Evolutionary conservation across 2,113 vertebrate genomes (phyloP), one percentile per base, ranked within the genome.

Genomic region (Heliornis fulica): DNA sequence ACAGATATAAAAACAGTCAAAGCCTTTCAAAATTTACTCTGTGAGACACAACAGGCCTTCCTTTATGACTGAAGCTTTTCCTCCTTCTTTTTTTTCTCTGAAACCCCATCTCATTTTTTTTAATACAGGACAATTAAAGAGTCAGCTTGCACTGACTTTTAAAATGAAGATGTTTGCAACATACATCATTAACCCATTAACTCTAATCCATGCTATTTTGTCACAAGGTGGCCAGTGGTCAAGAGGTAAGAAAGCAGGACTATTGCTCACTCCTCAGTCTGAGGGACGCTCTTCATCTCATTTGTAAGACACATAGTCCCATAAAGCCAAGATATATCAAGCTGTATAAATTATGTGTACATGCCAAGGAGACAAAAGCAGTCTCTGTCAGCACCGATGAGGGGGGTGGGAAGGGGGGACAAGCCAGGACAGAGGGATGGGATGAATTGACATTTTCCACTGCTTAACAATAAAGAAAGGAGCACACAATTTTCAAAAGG

Each of bases 261-360:
- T 46, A 72, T 28, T 3, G 7, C 68, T 60, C n/a, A 69, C 51
- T 84, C 70, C 78, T n/a, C n/a, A n/a, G n/a, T n/a, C n/a, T n/a
- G 46, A 46, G 75, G 29, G 38, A 26, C 63, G 53, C 38, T 68
- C 63, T 65, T 83, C 41, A 38, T 71, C 87, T 89, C 61, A 9
- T 71, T 83, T 93, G 32, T 93, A 94, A 94, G 93, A 89, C 65
- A 94, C 41, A 36, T 3, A 82, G 74, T 61, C 65, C 80, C 92
- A 82, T 51, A 95, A 95, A 95, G 46, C 48, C 65, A 83, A 87
- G 87, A 87, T 96, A 97, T 95, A 86, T 68, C 94, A 40, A 70
- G 94, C 86, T 81, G 12, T 70, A 88, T 95, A 96, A 96, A 95
- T 95, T 94, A 96, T 50, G 79, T 7, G 0, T 82, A 77, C 38